phyloP scores from a whole-genome alignment of 2,888 invertebrate genomes.

The Drosophila greeni region DNA sequence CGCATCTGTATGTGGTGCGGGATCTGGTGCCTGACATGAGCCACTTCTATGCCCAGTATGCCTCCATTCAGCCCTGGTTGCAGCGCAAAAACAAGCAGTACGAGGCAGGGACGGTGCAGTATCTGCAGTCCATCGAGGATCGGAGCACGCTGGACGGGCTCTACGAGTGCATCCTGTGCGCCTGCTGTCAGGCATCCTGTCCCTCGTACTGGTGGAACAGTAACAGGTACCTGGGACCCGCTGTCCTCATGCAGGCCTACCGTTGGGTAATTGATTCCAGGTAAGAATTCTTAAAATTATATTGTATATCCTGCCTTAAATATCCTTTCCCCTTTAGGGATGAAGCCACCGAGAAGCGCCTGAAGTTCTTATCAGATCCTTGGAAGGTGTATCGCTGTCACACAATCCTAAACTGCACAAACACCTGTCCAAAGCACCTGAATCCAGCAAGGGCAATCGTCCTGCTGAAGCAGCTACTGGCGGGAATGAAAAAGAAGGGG shows the following conservation, averaged over 20 bases:
- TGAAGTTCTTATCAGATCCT: conserved; percentile 89
- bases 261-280: conserved; percentile 97
- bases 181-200: conserved; percentile 97
- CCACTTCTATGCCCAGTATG: conserved; percentile 97
- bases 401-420: conserved; percentile 97
- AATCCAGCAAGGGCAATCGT: conserved; percentile 97
- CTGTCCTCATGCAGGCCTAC: conserved; percentile 98
- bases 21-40: conserved; percentile 95
- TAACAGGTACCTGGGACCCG: conserved; percentile 97
- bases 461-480: conserved; percentile 93
- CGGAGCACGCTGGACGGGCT: conserved; percentile 94
- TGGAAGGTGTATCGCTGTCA: conserved; percentile 96
- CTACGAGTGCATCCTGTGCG: conserved; percentile 97
- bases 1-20: conserved; percentile 98
- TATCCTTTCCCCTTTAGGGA: conserved; percentile 81
- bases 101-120: conserved; percentile 85
- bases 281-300: conserved; percentile 5
- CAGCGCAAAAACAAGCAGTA: conserved; percentile 81
- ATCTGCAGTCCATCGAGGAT: conserved; percentile 92
- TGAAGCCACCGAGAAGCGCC: conserved; percentile 86
- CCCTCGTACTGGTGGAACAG: conserved; percentile 99
- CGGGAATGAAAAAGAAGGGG: conserved; percentile 88
- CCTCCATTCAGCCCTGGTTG: conserved; percentile 96
- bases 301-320: not conserved
- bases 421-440: conserved; percentile 96